Percentiles rank a stretch among this genome's conserved stretches.
Evolutionary conservation across 1,140 invertebrate species (phyloP).

Genomic region (Lepidurus apus): DNA sequence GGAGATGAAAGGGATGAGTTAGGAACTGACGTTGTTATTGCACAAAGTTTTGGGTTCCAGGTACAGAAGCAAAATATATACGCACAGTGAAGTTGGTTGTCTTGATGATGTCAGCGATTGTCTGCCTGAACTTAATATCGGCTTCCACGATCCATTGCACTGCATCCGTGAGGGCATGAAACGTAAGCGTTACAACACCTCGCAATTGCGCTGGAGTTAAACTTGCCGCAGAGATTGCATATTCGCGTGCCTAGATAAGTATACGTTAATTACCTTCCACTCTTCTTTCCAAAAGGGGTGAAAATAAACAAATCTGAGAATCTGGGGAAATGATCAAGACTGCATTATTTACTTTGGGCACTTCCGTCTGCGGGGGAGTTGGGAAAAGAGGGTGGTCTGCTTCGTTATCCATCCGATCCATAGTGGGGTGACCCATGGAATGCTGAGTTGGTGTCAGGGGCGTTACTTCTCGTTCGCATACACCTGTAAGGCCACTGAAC

Average conservation of each 20-base stretch:
- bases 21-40: background rate
- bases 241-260: background rate
- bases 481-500: background rate
- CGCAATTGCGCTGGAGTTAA: background rate
- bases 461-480: background rate
- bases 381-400: background rate
- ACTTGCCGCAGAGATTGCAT: background rate
- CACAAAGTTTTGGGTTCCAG: background rate
- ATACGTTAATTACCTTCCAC: too few relatives aligned
- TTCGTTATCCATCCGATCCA: background rate
- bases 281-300: too few relatives aligned
- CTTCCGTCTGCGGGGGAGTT: background rate
- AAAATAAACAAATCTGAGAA: too few relatives aligned
- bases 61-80: background rate
- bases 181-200: constrained; percentile 22
- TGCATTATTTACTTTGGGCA: too few relatives aligned
- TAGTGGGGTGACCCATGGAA: background rate
- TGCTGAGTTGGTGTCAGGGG: background rate
- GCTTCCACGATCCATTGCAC: constrained; percentile 30
- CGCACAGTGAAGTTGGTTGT: constrained; percentile 29
- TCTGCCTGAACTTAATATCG: constrained; percentile 21
- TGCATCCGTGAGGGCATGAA: constrained; percentile 17
- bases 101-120: constrained; percentile 20
- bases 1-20: background rate
- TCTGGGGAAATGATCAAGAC: too few relatives aligned